Evolutionary conservation across 1,140 invertebrate species (phyloP), one percentile per base, ranked within the genome.

Genomic region (Pectinophora gossypiella): DNA sequence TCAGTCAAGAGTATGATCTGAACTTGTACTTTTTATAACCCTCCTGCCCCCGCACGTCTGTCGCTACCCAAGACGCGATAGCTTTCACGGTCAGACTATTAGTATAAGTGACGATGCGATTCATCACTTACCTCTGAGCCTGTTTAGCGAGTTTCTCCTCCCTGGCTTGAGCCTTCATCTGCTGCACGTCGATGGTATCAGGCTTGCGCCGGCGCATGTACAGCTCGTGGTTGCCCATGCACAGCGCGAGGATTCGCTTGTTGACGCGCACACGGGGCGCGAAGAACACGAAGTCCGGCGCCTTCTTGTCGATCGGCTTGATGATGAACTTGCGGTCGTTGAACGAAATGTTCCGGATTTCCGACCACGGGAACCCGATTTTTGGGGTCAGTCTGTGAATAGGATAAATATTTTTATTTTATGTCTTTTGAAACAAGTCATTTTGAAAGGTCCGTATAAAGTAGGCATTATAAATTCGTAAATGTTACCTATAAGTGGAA

Each of bases 291-390:
- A 99, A 99, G 89, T 99, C 98, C 42, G 98, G 97, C 19, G 98
- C 97, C 87, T 99, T 99, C 89, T 99, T 99, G 89, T 99, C 98
- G 68, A 99, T 99, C 20, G 99, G 98, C 89, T 99, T 99, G 76
- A 99, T 99, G 64, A 99, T 98, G 89, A 99, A 99, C 89, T 99
- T 99, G 79, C 97, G 96, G 85, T 99, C 98, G 84, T 99, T 99
- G 88, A 99, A 99, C 19, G 98, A 99, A 76, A 99, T 99, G 86
- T 99, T 99, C 65, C 98, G 93, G 77, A 99, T 99, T 90, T 99
- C 99, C 49, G 97, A 99, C 99, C 99, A 99, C 1, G 98, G 98
- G 87, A 99, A 99, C 53, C 98, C 98, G 86, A 99, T 99, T 90
- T 99, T 99, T 3, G 95, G 97, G 49, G 95, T 98, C 65, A 96